Evolutionary conservation across 2,888 invertebrate genomes (phyloP).

Genomic region (Hipparchia semele): DNA sequence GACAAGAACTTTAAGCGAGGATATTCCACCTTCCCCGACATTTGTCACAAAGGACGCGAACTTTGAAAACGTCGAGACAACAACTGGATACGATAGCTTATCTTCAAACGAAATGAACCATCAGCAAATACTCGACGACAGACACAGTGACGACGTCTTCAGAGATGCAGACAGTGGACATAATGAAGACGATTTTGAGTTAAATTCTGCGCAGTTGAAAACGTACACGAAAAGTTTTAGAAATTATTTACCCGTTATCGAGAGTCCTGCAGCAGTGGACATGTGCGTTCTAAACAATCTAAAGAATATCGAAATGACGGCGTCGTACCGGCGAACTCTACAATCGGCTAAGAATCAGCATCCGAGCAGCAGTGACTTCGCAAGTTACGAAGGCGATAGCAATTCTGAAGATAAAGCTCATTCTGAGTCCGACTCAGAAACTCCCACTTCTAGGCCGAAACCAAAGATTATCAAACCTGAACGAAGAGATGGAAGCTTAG

Average conservation of each 20-base stretch:
- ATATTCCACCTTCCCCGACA: slow-evolving; percentile 77
- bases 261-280: slow-evolving; percentile 72
- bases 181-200: slow-evolving; percentile 88
- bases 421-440: slow-evolving; percentile 73
- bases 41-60: slow-evolving; percentile 73
- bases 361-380: slow-evolving; percentile 69
- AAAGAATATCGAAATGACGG: slow-evolving; percentile 75
- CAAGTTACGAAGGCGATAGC: slow-evolving; percentile 83
- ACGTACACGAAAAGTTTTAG: slow-evolving; percentile 83
- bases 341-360: slow-evolving; percentile 53
- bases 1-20: slow-evolving; percentile 86
- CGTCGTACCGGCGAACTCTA: slow-evolving; percentile 59
- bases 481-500: slow-evolving; percentile 69
- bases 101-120: slow-evolving; percentile 73
- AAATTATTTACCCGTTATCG: slow-evolving; percentile 75
- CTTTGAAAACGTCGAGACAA: slow-evolving; percentile 75
- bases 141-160: slow-evolving; percentile 59
- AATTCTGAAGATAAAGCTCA: slow-evolving; percentile 81
- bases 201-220: slow-evolving; percentile 83
- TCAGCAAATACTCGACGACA: slow-evolving; percentile 62
- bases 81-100: slow-evolving; percentile 76
- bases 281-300: slow-evolving; percentile 75
- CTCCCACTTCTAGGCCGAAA: slow-evolving; percentile 64
- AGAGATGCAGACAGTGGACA: slow-evolving; percentile 85
- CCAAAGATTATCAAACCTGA: slow-evolving; percentile 84